Evolutionary conservation across 2,113 vertebrate genomes (phyloP).

Genomic region (Heterocephalus glaber): DNA sequence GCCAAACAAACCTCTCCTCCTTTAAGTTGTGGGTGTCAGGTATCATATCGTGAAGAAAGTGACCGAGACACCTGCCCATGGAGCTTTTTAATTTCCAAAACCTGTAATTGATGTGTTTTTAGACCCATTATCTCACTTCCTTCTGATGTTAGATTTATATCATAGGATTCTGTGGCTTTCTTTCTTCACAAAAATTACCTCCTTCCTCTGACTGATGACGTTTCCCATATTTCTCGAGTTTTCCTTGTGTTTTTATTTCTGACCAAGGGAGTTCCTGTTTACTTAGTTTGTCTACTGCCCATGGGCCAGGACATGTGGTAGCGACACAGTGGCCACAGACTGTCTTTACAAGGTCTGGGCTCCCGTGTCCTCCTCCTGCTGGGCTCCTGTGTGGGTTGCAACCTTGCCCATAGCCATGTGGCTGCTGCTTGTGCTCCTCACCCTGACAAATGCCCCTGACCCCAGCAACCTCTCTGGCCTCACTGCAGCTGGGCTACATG

Average conservation of each 20-base stretch:
- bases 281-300: not conserved
- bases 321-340: fast-evolving
- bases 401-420: fast-evolving
- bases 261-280: not conserved
- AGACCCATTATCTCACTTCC: not conserved
- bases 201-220: not conserved
- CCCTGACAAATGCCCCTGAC: not conserved
- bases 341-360: not conserved
- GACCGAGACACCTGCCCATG: not conserved
- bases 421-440: not conserved
- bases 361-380: not conserved
- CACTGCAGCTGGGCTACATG: not conserved
- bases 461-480: not conserved
- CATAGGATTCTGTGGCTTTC: not conserved
- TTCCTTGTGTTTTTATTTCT: not conserved
- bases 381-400: not conserved
- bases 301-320: not conserved
- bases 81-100: not conserved
- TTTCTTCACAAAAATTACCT: not conserved
- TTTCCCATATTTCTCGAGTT: not conserved
- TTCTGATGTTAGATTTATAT: not conserved
- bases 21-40: not conserved
- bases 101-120: not conserved
- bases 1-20: not conserved
- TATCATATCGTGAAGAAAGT: not conserved